Evolutionary conservation across 1,140 invertebrate species (phyloP), one percentile per base, ranked within the genome.

Genomic region (Zaprionus nigranus): DNA sequence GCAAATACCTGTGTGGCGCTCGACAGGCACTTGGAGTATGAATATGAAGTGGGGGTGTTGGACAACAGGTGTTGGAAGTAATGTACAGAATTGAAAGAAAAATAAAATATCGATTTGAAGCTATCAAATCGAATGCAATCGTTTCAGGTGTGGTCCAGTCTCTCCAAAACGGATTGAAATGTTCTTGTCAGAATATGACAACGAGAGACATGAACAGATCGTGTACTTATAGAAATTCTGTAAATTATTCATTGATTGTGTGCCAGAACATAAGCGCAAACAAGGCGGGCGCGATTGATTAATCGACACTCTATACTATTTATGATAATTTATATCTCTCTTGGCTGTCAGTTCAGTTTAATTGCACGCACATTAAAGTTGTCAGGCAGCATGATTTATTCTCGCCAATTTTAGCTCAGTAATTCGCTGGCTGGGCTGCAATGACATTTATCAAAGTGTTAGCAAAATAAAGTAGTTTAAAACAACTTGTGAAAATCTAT

Each of bases 221-320:
- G 64, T 34, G 46, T 51, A 60, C 40, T 46, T 46, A 46, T 43
- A 2, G 40, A 17, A 43, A 7, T 38, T 36, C 26, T 26, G 54
- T 66, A 58, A 66, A 58, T 66, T 36, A 66, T 43, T 61, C 28
- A 69, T 46, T 74, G 36, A 82, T 75, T 70, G 54, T 17, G n/a
- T 7, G 40, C 58, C 58, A 51, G 57, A 38, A 65, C 61, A 56
- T 56, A 61, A 60, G 64, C 74, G 57, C n/a, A 38, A 68, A 82
- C 80, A 76, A 72, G 68, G 76, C 71, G 76, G 69, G 58, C 62
- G 75, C 60, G 54, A 76, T 61, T 83, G 81, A 83, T 83, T 83
- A 77, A 83, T 80, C 67, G 54, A 59, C 68, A 84, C 58, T 72
- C 66, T 69, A 60, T 57, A 49, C 28, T 64, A 24, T 24, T 74